Conservation (phyloP, 2,797 vertebrate genomes). For the Esox masquinongy region DNA sequence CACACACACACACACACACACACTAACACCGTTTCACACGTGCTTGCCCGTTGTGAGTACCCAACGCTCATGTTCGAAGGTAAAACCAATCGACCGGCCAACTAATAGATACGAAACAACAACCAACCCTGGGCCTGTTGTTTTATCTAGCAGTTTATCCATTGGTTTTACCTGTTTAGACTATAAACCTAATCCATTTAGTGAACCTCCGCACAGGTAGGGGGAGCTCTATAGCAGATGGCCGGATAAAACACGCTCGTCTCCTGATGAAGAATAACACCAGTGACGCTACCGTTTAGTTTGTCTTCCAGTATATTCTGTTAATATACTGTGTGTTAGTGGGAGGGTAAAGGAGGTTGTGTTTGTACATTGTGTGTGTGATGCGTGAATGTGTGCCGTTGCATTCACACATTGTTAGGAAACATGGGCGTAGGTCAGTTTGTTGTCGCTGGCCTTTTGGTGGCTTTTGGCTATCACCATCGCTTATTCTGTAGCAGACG, state of each 20-base stretch:
- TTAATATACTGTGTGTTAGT: conserved; percentile 56
- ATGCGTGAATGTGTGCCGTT: conserved; percentile 71
- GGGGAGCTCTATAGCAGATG: conserved; percentile 78
- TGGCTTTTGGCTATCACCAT: conserved; percentile 69
- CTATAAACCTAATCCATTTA: conserved; percentile 50
- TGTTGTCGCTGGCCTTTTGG: conserved; percentile 54
- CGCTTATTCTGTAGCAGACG: conserved; percentile 63
- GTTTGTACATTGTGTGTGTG: conserved; percentile 66
- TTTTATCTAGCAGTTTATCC: conserved; percentile 67
- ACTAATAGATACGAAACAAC: conserved; percentile 53
- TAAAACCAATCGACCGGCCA: conserved; percentile 65
- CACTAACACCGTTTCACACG: conserved; percentile 55
- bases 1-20: conserved; percentile 49
- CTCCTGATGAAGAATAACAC: conserved; percentile 60
- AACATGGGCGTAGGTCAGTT: conserved; percentile 70
- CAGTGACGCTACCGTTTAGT: conserved; percentile 69
- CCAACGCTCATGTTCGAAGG: conserved; percentile 74
- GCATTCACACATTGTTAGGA: conserved; percentile 79
- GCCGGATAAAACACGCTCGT: conserved; percentile 46
- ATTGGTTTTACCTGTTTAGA: conserved; percentile 64
- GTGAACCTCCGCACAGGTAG: conserved; percentile 74
- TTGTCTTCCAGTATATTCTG: conserved; percentile 64
- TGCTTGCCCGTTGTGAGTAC: conserved; percentile 71
- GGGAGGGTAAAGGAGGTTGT: conserved; percentile 36
- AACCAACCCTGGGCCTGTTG: conserved; percentile 40